Evolutionary conservation across 2,797 vertebrate species (phyloP).

Genomic region (Leptatherina wallacei): DNA sequence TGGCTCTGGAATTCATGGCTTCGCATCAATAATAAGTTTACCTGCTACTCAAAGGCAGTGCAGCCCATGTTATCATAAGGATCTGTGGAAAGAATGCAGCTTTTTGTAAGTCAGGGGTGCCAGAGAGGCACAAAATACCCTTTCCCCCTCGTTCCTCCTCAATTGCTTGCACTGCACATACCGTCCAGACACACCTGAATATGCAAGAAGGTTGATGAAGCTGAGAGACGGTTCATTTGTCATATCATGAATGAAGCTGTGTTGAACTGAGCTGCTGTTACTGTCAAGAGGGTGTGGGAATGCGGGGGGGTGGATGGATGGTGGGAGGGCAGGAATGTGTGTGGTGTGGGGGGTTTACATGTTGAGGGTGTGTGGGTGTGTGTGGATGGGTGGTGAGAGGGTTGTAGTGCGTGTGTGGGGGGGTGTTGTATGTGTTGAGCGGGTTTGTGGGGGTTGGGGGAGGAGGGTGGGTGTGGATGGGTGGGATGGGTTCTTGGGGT

Average conservation of each 20-base stretch:
- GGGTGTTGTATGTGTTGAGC: no score
- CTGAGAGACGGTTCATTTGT: slow-evolving; percentile 5
- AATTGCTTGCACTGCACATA: slow-evolving; percentile 44
- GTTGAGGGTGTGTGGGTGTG: no score
- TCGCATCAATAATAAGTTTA: slow-evolving; percentile 60
- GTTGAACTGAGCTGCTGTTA: slow-evolving; percentile 8
- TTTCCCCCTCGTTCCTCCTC: slow-evolving; percentile 45
- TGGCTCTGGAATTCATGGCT: slow-evolving; percentile 67
- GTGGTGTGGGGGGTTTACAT: no score
- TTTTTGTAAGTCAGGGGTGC: slow-evolving; percentile 59
- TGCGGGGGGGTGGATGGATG: no score
- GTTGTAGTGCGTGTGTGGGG: no score
- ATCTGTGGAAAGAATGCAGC: slow-evolving; percentile 72
- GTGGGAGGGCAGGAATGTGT: no score
- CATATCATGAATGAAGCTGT: slow-evolving; percentile 1
- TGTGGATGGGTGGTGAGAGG: no score
- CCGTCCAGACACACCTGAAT: slow-evolving; percentile 36
- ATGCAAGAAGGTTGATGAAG: slow-evolving; percentile 21
- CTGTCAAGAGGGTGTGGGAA: no score
- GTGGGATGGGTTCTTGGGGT: no score
- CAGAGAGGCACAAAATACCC: slow-evolving; percentile 39
- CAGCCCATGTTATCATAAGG: slow-evolving; percentile 65
- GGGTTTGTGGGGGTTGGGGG: no score
- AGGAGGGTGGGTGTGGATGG: no score
- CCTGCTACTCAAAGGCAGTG: slow-evolving; percentile 57